Base-by-base conservation (phyloP, 2,797 vertebrate species). In the Hylomyscus alleni region DNA sequence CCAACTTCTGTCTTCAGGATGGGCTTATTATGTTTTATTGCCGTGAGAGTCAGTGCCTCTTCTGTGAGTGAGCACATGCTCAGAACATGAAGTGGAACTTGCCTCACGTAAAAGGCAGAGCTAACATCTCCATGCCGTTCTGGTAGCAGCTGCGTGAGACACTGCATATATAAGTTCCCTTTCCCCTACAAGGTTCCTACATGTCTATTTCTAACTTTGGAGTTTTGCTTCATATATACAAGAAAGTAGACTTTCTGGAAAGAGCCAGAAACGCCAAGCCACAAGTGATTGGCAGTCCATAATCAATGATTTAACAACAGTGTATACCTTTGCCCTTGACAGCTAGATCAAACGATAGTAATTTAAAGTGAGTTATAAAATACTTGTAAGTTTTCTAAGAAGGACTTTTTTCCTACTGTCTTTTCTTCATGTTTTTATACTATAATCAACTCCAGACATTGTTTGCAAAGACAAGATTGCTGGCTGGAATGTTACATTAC, bases 201-300 rank as follows among this genome's bases (percentile, higher is more conserved):
- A 85, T 69, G 37, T 82, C 37, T 83, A 19, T 84, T 89, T 47
- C 83, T 88, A 22, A n/a, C 26, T 92, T 95, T 81, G 44, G 26
- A 88, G 73, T 73, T 73, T 94, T 90, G 34, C 52, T 85, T 40
- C 52, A 73, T 50, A 78, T 78, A 82, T 69, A 29, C 54, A 91
- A 90, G 84, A 19, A 89, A 85, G 40, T 75, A 44, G 31, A 31
- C 24, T 86, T 89, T 86, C 56, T 62, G 47, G 58, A 40, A 89
- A 78, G 24, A 85, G 3, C 67, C 50, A 34, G 13, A 10, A 65
- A 65, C 1, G 6, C 56, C 87, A 92, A 96, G 87, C 34, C 91
- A 67, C 65, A 94, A 90, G 83, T 40, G 7, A 56, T 54, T 85
- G 50, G 76, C 52, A 50, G 10, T 67, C 72, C 77, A 72, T 69